phyloP scores from a whole-genome alignment of 2,113 vertebrate genomes.

The Gyps fulvus region DNA sequence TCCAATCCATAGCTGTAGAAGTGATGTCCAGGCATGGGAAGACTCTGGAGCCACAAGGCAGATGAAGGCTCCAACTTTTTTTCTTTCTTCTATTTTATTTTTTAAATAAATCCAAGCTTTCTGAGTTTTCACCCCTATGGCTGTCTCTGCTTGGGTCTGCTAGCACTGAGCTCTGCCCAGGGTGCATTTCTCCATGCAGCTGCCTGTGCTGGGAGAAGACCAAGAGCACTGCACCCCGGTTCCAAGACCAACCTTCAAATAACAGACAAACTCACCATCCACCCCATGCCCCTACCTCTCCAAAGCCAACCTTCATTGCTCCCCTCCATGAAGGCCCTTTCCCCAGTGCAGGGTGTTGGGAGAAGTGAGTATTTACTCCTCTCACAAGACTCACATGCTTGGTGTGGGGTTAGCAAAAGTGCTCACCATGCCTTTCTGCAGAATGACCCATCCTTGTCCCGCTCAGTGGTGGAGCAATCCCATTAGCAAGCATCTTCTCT shows the following conservation, averaged over 20 bases:
- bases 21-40: not conserved
- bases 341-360: not conserved
- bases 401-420: not conserved
- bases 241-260: not conserved
- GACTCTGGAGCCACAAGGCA: not conserved
- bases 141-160: not conserved
- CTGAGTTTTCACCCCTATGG: not conserved
- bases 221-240: not conserved
- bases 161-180: not conserved
- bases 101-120: not conserved
- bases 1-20: not conserved
- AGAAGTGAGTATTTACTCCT: not conserved
- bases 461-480: not conserved
- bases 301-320: not conserved
- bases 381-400: not conserved
- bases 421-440: not conserved
- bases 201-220: not conserved
- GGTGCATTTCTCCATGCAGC: not conserved
- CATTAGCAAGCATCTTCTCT: not conserved
- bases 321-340: not conserved
- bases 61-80: not conserved
- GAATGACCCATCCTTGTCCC: not conserved
- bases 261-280: not conserved
- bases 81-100: not conserved
- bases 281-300: not conserved